Conservation (phyloP, 2,888 invertebrate genomes). For the Drosophila austrosaltans region DNA sequence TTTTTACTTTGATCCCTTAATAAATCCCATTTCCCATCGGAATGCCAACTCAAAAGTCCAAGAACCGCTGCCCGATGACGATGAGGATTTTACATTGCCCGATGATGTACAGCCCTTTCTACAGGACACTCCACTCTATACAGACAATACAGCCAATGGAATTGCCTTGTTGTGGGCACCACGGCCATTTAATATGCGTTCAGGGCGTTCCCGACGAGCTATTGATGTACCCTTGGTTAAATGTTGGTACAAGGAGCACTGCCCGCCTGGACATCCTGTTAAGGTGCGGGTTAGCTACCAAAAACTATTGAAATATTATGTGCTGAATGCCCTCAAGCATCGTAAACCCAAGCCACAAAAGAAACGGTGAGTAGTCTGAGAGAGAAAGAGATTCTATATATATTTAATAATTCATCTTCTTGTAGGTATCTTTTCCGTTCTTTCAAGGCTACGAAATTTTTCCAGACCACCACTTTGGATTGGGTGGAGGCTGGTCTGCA, state of each 20-base stretch:
- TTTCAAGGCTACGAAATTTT: slow-evolving; percentile 99
- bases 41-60: slow-evolving; percentile 90
- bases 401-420: background rate
- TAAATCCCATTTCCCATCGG: slow-evolving; percentile 99
- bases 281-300: slow-evolving; percentile 99
- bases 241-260: slow-evolving; percentile 97
- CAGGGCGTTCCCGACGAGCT: slow-evolving; percentile 95
- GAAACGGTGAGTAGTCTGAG: slow-evolving; percentile 88
- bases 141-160: slow-evolving; percentile 99
- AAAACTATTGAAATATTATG: slow-evolving; percentile 98
- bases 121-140: slow-evolving; percentile 97
- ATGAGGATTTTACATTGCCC: slow-evolving; percentile 96
- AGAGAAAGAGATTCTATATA: too few species aligned
- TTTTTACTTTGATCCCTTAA: slow-evolving; percentile 99
- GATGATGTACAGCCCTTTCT: slow-evolving; percentile 96
- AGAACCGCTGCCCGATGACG: slow-evolving; percentile 96
- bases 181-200: slow-evolving; percentile 97
- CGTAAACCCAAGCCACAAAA: slow-evolving; percentile 99
- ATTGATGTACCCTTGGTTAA: slow-evolving; percentile 99
- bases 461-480: slow-evolving; percentile 99
- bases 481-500: slow-evolving; percentile 99
- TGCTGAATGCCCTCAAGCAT: slow-evolving; percentile 98
- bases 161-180: slow-evolving; percentile 99
- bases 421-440: slow-evolving; percentile 96
- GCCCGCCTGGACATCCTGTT: slow-evolving; percentile 97